phyloP scores from a whole-genome alignment of 2,113 vertebrate genomes.

The Phylloscopus whistleri region DNA sequence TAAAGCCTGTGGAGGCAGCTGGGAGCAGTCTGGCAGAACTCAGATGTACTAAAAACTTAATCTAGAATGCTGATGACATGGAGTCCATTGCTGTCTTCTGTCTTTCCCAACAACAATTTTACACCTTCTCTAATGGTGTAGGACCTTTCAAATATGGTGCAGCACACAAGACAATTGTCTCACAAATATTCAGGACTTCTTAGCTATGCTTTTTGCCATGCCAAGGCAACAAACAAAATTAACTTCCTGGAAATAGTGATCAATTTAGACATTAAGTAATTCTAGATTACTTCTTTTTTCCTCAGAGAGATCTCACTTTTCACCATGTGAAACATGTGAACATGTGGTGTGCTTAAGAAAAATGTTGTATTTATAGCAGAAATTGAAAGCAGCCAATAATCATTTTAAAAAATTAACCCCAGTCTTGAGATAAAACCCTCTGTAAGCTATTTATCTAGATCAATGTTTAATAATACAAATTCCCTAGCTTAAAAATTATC shows the following conservation, averaged over 20 bases:
- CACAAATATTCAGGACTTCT: neutral
- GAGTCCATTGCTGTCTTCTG: neutral
- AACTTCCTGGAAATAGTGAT: neutral
- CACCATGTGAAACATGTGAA: neutral
- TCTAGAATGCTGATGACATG: neutral
- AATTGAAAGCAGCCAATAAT: neutral
- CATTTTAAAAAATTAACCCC: neutral
- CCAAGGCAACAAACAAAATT: neutral
- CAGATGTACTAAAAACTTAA: neutral
- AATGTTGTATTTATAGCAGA: neutral
- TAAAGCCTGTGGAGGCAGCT: neutral
- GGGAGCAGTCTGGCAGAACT: neutral
- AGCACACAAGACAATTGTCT: neutral
- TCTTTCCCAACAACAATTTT: neutral
- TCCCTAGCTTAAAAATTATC: slow-evolving; percentile 37
- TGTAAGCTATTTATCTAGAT: neutral
- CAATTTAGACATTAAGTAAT: neutral
- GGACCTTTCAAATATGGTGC: neutral
- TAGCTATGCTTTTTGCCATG: neutral
- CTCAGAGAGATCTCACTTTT: neutral
- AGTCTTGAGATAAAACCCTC: neutral
- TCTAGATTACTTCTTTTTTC: neutral
- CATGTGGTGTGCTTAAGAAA: neutral
- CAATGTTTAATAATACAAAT: neutral
- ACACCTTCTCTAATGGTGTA: neutral